These are phyloP conservation scores for Vesta saturnalis DNA, from an alignment of 2,888 invertebrate genomes.

Conservation along the genomic window DNA sequence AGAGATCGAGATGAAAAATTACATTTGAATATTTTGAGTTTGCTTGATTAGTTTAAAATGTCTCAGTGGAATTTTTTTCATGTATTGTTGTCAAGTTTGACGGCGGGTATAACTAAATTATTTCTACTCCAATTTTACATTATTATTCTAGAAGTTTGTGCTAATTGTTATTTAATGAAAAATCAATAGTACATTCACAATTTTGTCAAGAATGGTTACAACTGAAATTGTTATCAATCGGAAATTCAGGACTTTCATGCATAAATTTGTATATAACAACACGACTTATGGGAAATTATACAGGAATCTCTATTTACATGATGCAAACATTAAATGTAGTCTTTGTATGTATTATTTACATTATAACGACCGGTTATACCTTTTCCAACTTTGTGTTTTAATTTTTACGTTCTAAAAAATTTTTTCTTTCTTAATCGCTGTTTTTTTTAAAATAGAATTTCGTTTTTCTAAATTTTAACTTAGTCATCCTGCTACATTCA, in stretches of 20 bases:
- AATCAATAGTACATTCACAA: neutral
- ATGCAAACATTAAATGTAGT: too few species aligned
- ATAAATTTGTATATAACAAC: neutral
- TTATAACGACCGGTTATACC: too few species aligned
- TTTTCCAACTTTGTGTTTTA: too few species aligned
- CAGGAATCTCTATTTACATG: too few species aligned
- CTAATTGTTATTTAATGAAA: constrained; percentile 5
- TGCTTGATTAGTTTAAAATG: neutral
- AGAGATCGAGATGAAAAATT: neutral
- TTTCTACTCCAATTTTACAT: neutral
- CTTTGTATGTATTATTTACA: too few species aligned
- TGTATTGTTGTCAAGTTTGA: neutral
- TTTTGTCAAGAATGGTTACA: neutral
- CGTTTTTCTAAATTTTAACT: too few species aligned
- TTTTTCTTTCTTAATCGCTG: too few species aligned
- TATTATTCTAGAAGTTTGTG: neutral
- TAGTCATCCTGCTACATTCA: too few species aligned
- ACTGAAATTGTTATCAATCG: constrained; percentile 6
- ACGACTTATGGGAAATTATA: neutral
- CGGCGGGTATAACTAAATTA: neutral
- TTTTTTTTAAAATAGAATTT: too few species aligned
- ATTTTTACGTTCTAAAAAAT: too few species aligned
- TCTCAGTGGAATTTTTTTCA: neutral
- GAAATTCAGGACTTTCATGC: constrained; percentile 7
- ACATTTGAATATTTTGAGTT: neutral